Conservation (phyloP, 2,113 vertebrate species). For the Geococcyx californianus region DNA sequence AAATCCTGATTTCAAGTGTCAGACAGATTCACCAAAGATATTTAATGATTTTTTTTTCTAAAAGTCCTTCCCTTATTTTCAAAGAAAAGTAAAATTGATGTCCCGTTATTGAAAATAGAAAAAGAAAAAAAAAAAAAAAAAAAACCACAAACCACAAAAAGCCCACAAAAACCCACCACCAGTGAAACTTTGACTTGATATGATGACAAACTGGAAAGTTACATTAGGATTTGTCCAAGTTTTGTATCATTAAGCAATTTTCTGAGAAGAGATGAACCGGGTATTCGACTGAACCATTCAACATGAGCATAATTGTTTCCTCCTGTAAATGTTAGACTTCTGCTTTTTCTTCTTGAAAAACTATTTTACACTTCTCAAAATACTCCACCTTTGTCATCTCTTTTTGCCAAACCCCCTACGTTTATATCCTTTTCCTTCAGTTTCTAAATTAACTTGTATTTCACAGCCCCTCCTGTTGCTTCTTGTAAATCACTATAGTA, state of each 20-base stretch:
- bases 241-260: background rate
- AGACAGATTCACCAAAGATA: background rate
- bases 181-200: background rate
- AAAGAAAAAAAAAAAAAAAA: too few species aligned
- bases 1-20: background rate
- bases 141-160: too few species aligned
- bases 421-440: background rate
- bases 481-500: background rate
- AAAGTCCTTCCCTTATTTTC: background rate
- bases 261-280: background rate
- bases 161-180: too few species aligned
- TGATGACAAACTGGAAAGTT: background rate
- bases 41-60: background rate
- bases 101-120: background rate
- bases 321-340: background rate
- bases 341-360: background rate
- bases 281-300: background rate
- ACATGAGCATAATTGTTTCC: background rate
- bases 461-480: background rate
- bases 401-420: background rate
- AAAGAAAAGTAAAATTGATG: background rate
- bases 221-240: background rate
- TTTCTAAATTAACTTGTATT: background rate
- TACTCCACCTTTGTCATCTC: background rate
- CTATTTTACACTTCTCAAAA: background rate